Evolutionary conservation across 1,140 invertebrate genomes (phyloP), one percentile per base, ranked within the genome.

Genomic region (Euglossa dilemma): DNA sequence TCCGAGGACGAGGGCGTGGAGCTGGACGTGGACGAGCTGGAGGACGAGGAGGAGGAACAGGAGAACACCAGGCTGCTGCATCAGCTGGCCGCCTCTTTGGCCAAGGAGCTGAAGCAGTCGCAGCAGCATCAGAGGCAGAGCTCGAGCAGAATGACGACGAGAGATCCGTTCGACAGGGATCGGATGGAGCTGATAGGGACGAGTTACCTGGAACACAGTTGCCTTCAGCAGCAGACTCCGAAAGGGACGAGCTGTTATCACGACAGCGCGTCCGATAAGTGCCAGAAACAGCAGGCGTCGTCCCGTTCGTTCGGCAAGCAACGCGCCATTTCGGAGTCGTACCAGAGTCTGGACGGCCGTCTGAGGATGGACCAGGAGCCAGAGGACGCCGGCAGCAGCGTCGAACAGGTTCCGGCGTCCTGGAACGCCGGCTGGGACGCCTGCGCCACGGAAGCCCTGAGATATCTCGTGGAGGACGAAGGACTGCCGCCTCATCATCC

Each of bases 1-100:
- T 93, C 92, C 0, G 93, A 94, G 54, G 93, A 94, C 72, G 93
- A 94, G 61, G 93, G 93, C 0, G 93, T 93, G 1, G 93, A 93
- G 45, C 84, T 91, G 14, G 91, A 92, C n/a, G 88, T 89, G 0
- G 86, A 74, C 4, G 88, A 90, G 16, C 59, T 75, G 3, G 89
- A 90, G 23, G 79, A 84, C 57, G 82, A 86, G 6, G 88, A 92
- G 0, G 86, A 74, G 8, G 87, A 92, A 14, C 88, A 89, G 20
- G 88, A 91, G 18, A 93, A 93, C 57, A 72, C 86, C 11, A 90
- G 88, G n/a, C 73, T 93, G 16, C 83, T 94, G 2, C 91, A 92
- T 43, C 92, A 94, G 57, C 73, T 94, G 43, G 93, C 92, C 14
- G 84, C 89, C 1, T 91, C 92, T 0, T 63, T 94, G 11, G 91